Conservation (phyloP, 1,140 invertebrate genomes). For the Meteorus sp. region DNA sequence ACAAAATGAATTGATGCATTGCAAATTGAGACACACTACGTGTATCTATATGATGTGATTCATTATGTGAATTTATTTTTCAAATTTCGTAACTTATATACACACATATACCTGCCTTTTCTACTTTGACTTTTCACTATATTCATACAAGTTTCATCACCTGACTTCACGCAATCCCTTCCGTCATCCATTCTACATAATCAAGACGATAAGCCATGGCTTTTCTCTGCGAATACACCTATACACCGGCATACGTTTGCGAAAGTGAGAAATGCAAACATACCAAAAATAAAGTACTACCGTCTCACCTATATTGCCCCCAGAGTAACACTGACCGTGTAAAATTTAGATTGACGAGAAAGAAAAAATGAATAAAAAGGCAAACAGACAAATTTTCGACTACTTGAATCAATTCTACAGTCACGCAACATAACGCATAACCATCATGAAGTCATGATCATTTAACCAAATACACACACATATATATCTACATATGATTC, state of each 20-base stretch:
- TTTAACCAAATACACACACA: too few relatives aligned
- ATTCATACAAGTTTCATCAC: not conserved
- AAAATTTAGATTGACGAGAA: not conserved
- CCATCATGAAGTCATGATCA: too few relatives aligned
- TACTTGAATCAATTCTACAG: not conserved
- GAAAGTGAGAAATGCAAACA: too few relatives aligned
- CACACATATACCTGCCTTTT: not conserved
- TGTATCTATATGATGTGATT: too few relatives aligned
- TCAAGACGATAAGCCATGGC: not conserved
- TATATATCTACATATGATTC: too few relatives aligned
- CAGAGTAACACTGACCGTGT: not conserved
- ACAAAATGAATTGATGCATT: too few relatives aligned
- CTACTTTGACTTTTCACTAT: not conserved
- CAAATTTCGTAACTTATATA: constrained; percentile 2
- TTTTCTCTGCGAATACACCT: not conserved
- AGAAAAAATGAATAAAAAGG: not conserved
- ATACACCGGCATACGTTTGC: too few relatives aligned
- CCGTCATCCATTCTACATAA: not conserved
- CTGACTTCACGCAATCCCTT: not conserved
- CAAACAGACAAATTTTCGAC: too few relatives aligned
- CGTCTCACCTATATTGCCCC: too few relatives aligned
- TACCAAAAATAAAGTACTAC: too few relatives aligned
- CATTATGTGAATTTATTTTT: too few relatives aligned
- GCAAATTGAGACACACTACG: too few relatives aligned
- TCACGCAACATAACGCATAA: not conserved